Base-by-base conservation (phyloP, 2,888 invertebrate species). In the Holacanthella duospinosa region DNA sequence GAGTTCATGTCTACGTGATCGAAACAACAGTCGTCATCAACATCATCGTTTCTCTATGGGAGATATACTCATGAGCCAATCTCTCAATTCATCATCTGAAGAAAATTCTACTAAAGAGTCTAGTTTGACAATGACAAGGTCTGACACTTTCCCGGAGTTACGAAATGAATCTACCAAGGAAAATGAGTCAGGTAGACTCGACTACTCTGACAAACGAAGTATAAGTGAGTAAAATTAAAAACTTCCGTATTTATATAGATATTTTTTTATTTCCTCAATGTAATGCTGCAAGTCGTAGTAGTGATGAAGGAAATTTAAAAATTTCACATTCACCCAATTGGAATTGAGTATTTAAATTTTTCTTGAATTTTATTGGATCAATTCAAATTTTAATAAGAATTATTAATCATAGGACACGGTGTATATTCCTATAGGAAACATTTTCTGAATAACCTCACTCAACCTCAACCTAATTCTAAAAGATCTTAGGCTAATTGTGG, bases 11-110 rank as follows among this genome's bases (percentile, higher is more conserved):
- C 48, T 48, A 9, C 12, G 48, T n/a, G 28, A 28, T 28, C 12
- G 56, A n/a, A 56, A 29, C 48, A 48, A 9, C 21, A 48, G 63
- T 25, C 61, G 67, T 53, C 67, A 68, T 27, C 73, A 70, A 36
- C 73, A 71, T 64, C 71, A 73, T 60, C 62, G 73, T 24, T 73
- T 70, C 64, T 73, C 73, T 6, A 66, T 69, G 61, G 73, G 73
- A 44, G 73, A 73, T 55, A 73, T 73, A 62, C 62, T 73, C 9
- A 68, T 71, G 70, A 25, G 68, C 9, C 72, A 70, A 43, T 69
- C 70, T 29, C 57, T 66, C 29, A 24, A 55, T 3, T 70, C 69
- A 48, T 62, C 64, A 21, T 66, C 63, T 29, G 70, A 69, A 21
- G 68, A 72, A 36, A 61, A 67, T 12, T 60, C 53, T 57, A 55